phyloP scores from a whole-genome alignment of 2,113 vertebrate genomes.

The zebrafish (Danio rerio) region DNA sequence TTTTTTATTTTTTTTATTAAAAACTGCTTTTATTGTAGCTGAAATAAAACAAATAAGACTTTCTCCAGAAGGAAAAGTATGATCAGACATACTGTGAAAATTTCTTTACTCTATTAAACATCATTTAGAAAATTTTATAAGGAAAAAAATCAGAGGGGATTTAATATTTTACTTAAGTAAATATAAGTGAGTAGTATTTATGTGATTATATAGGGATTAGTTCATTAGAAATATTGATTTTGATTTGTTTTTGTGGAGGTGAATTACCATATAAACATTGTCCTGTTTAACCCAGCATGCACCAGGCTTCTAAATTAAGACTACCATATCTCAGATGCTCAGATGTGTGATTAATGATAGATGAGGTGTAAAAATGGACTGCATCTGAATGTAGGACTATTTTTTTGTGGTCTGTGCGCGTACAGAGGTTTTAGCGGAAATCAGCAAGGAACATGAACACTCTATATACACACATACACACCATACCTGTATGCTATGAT shows the following conservation, averaged over 20 bases:
- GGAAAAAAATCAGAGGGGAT: too few relatives aligned
- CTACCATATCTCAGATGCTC: neutral
- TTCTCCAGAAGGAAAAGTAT: too few relatives aligned
- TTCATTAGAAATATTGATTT: neutral
- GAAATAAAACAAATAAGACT: too few relatives aligned
- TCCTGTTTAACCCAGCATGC: neutral
- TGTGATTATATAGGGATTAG: neutral
- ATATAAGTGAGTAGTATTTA: too few relatives aligned
- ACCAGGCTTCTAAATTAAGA: neutral
- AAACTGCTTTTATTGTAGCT: too few relatives aligned
- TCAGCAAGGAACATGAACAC: neutral
- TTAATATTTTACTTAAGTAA: too few relatives aligned
- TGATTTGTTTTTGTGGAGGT: neutral
- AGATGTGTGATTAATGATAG: neutral
- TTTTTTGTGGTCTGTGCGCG: neutral
- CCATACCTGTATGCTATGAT: neutral
- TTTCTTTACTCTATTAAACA: too few relatives aligned
- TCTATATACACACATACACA: neutral
- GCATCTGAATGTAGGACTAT: too few relatives aligned
- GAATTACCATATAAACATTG: neutral
- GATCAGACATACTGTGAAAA: too few relatives aligned
- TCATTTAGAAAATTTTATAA: too few relatives aligned
- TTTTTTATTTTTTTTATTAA: too few relatives aligned
- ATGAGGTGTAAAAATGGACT: neutral
- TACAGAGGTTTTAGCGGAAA: neutral